phyloP scores from a whole-genome alignment of 2,113 vertebrate species.

The Columbina picui region DNA sequence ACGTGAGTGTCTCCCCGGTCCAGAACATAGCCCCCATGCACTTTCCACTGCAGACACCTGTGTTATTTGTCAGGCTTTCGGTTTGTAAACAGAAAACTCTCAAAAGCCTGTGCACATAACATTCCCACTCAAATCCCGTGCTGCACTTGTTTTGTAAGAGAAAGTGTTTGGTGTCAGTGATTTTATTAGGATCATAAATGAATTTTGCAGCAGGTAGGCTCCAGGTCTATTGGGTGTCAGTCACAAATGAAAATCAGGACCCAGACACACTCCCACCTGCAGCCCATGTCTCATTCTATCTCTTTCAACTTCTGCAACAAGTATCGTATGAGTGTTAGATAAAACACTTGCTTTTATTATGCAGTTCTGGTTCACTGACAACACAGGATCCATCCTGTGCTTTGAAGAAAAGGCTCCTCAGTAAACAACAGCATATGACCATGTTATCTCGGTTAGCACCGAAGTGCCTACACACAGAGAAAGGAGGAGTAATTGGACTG shows the following conservation, averaged over 20 bases:
- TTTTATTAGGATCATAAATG: background rate
- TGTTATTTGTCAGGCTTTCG: background rate
- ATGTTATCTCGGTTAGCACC: background rate
- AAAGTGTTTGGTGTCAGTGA: background rate
- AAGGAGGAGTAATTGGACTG: fast-evolving
- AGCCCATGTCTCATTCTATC: background rate
- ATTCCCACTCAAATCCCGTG: background rate
- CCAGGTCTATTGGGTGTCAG: too few species aligned
- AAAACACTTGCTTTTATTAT: background rate
- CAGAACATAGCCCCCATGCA: fast-evolving
- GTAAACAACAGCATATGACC: background rate
- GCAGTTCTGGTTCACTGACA: background rate
- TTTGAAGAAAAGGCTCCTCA: background rate
- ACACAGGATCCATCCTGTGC: background rate
- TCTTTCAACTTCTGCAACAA: background rate
- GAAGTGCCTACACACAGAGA: background rate
- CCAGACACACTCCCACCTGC: background rate
- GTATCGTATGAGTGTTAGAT: background rate
- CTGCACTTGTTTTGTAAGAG: background rate
- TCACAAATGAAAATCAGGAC: background rate
- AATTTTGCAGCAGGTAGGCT: background rate
- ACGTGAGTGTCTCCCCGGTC: fast-evolving
- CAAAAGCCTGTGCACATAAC: fast-evolving
- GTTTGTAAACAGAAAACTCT: background rate
- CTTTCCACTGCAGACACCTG: fast-evolving